Conservation (phyloP, 1,140 invertebrate genomes). For the Drosophila bipectinata region DNA sequence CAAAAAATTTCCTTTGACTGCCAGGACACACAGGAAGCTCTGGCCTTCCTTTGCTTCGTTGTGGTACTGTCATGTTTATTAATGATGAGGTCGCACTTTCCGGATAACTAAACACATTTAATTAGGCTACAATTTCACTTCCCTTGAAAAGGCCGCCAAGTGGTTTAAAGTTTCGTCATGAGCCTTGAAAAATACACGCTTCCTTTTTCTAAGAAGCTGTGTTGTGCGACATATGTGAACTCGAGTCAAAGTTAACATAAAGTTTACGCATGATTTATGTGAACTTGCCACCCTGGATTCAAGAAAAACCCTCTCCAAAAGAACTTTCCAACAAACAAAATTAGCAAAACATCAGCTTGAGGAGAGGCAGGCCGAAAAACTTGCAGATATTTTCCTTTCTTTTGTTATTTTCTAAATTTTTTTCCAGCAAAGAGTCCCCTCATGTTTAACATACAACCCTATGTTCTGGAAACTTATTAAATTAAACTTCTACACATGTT, state of each 20-base stretch:
- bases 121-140: constrained; percentile 35
- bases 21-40: constrained; percentile 54
- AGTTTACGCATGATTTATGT: constrained; percentile 76
- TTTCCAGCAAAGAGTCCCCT: constrained; percentile 27
- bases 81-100: constrained; percentile 31
- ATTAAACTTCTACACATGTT: constrained; percentile 82
- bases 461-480: constrained; percentile 70
- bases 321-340: constrained; percentile 74
- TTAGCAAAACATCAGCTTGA: constrained; percentile 63
- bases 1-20: constrained; percentile 29
- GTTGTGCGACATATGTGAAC: constrained; percentile 59
- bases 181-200: not conserved
- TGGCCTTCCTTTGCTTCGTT: constrained; percentile 32
- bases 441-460: constrained; percentile 73
- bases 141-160: not conserved
- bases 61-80: constrained; percentile 48
- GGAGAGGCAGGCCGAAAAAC: constrained; percentile 37
- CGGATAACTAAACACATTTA: constrained; percentile 31
- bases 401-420: constrained; percentile 40
- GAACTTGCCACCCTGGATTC: constrained; percentile 25
- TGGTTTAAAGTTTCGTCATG: constrained; percentile 29
- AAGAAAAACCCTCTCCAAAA: constrained; percentile 15
- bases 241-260: constrained; percentile 63
- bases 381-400: constrained; percentile 45
- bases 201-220: constrained; percentile 21